Evolutionary conservation across 2,888 invertebrate genomes (phyloP).

Genomic region (Hemicrepidius hirtus): DNA sequence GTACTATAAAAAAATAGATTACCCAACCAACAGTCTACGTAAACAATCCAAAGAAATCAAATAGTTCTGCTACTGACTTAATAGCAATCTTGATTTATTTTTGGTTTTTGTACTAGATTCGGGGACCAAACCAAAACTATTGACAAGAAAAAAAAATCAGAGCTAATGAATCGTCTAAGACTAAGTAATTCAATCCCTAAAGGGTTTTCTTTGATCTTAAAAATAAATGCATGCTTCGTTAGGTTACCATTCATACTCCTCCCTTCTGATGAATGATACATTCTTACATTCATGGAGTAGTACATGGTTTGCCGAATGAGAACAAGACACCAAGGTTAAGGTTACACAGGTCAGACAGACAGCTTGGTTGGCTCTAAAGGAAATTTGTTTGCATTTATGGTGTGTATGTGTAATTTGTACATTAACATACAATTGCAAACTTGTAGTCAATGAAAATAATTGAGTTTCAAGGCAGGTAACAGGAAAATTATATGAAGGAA

Average conservation of each 20-base stretch:
- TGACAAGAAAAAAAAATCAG: no score
- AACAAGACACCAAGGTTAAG: conserved; percentile 46
- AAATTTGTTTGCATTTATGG: conserved; percentile 16
- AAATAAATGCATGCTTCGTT: conserved; percentile 6
- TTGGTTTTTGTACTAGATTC: no score
- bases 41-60: no score
- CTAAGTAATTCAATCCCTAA: neutral
- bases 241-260: conserved; percentile 11
- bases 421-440: conserved; percentile 48
- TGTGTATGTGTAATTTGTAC: conserved; percentile 35
- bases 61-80: no score
- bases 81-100: no score
- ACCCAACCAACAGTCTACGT: no score
- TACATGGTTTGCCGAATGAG: conserved; percentile 27
- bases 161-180: no score
- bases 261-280: conserved; percentile 25
- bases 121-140: no score
- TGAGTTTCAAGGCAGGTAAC: neutral
- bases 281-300: conserved; percentile 21
- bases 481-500: no score
- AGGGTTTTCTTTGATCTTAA: neutral
- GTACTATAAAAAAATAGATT: no score
- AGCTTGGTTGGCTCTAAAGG: neutral
- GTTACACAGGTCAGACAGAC: conserved; percentile 35
- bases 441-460: conserved; percentile 43